phyloP scores from a whole-genome alignment of 2,888 invertebrate genomes.

The Petrolisthes manimaculis region DNA sequence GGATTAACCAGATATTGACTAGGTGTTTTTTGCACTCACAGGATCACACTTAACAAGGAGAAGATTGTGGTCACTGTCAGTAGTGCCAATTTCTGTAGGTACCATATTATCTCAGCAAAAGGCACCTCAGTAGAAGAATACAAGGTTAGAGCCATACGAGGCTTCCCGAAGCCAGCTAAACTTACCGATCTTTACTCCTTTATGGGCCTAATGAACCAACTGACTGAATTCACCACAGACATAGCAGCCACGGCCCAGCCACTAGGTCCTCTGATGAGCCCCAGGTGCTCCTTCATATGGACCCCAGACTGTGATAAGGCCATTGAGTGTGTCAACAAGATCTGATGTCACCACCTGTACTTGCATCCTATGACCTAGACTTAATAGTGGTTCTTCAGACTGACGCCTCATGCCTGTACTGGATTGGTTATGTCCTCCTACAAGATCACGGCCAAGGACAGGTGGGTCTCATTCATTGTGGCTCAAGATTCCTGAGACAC shows the following conservation, averaged over 20 bases:
- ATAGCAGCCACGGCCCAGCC: background rate
- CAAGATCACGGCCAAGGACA: background rate
- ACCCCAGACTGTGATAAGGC: too few species aligned
- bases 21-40: too few species aligned
- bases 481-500: too few species aligned
- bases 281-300: background rate
- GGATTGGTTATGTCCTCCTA: slow-evolving; percentile 3
- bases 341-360: background rate
- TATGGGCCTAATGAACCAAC: slow-evolving; percentile 25
- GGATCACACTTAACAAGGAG: too few species aligned
- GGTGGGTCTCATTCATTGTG: background rate
- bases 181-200: background rate
- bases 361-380: background rate
- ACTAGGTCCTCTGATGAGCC: background rate
- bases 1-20: too few species aligned
- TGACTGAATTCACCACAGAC: background rate
- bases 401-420: background rate
- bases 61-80: too few species aligned
- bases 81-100: background rate
- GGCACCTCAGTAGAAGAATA: background rate
- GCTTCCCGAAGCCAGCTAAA: too few species aligned
- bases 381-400: background rate
- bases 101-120: background rate
- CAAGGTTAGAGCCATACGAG: background rate
- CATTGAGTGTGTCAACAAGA: too few species aligned